These are phyloP conservation scores for Alethe castanea DNA, from an alignment of 2,113 vertebrate species.

Conservation along the genomic window DNA sequence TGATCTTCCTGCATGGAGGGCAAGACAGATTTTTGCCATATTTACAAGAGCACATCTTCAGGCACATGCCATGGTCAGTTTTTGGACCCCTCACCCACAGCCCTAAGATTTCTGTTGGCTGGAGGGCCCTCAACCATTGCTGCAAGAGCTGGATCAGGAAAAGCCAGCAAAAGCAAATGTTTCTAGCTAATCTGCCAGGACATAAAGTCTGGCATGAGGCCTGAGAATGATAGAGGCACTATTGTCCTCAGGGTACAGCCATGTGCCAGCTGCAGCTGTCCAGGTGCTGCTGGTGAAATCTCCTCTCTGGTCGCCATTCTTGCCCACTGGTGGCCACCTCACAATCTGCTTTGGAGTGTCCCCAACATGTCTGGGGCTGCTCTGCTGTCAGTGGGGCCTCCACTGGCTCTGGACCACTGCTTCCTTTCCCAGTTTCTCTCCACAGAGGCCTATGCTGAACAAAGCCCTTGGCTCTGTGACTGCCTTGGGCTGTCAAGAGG, in stretches of 20 bases:
- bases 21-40: not conserved
- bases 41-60: not conserved
- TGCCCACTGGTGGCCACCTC: not conserved
- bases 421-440: conserved; percentile 27
- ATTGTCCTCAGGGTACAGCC: not conserved
- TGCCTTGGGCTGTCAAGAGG: not conserved
- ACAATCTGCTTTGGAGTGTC: not conserved
- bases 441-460: not conserved
- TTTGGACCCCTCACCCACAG: not conserved
- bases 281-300: not conserved
- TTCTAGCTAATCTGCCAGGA: not conserved
- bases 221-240: not conserved
- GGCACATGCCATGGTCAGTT: not conserved
- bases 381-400: not conserved
- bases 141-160: not conserved
- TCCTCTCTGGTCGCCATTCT: not conserved
- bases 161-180: not conserved
- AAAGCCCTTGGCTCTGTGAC: not conserved
- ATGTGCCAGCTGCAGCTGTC: not conserved
- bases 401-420: not conserved
- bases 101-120: not conserved
- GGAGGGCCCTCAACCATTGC: not conserved
- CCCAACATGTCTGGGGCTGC: fast-evolving
- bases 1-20: not conserved
- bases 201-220: not conserved